phyloP scores from a whole-genome alignment of 2,797 vertebrate genomes.

The Onychomys leucogaster region DNA sequence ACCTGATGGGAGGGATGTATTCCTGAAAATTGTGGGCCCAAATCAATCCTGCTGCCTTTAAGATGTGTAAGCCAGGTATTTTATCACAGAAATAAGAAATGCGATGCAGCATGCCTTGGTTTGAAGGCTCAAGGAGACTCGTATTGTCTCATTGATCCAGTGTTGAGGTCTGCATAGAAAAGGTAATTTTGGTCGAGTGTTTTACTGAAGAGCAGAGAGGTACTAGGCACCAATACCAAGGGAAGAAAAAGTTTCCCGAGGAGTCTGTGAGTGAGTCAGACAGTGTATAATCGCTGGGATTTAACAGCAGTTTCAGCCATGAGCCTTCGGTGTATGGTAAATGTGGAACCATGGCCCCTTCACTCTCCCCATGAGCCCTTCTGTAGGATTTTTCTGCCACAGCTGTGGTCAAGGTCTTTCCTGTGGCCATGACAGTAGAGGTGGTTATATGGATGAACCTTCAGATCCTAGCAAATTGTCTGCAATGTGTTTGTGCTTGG shows the following conservation, averaged over 20 bases:
- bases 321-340: not conserved
- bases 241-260: not conserved
- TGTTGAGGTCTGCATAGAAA: no score
- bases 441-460: not conserved
- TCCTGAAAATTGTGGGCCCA: not conserved
- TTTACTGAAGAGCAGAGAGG: not conserved
- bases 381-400: not conserved
- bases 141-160: not conserved
- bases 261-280: no score
- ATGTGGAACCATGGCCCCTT: not conserved
- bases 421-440: not conserved
- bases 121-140: no score
- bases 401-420: no score
- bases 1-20: no score
- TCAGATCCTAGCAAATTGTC: not conserved
- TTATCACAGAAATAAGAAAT: not conserved
- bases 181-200: not conserved
- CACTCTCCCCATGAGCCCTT: not conserved
- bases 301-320: not conserved
- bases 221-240: not conserved
- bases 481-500: not conserved
- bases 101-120: not conserved
- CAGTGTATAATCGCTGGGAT: not conserved
- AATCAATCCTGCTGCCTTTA: not conserved
- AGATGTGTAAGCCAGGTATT: not conserved